Conservation (phyloP, 2,113 vertebrate species). For the Salvelinus namaycush region DNA sequence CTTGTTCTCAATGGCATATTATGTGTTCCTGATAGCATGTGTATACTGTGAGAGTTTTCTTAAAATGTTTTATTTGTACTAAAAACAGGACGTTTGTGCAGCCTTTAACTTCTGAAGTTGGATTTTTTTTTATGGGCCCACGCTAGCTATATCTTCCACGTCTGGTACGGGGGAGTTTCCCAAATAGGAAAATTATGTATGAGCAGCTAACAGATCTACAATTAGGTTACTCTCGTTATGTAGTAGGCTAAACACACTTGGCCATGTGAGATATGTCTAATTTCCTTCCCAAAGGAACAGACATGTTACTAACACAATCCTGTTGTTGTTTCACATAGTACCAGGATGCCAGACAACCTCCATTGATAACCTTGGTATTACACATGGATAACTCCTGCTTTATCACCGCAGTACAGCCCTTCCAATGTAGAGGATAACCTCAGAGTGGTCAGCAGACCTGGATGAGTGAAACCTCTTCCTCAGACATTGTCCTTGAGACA, state of each 20-base stretch:
- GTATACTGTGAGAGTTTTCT: not conserved
- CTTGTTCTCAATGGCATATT: not conserved
- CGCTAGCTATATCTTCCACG: constrained; percentile 39
- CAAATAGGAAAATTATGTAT: constrained; percentile 44
- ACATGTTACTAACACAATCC: not conserved
- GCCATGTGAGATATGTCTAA: not conserved
- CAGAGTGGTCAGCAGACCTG: not conserved
- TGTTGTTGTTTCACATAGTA: not conserved
- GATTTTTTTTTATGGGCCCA: constrained; percentile 25
- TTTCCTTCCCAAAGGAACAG: not conserved
- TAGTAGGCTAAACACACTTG: no score
- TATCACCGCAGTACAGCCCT: not conserved
- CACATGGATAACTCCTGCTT: not conserved
- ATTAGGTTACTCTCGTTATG: no score
- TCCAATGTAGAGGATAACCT: not conserved
- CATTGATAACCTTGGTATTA: not conserved
- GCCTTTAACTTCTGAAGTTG: constrained; percentile 54
- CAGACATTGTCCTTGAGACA: not conserved
- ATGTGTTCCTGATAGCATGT: not conserved
- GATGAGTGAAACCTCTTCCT: not conserved
- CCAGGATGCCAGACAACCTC: not conserved
- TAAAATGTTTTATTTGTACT: constrained; percentile 1
- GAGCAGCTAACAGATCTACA: not conserved
- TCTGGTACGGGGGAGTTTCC: constrained; percentile 58
- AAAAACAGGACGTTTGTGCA: constrained; percentile 55